A percentile compares a stretch with the other conserved stretches of the same genome.
These are phyloP conservation scores for Rousettus madagascariensis DNA, from an alignment of 2,797 vertebrate species.

Conservation along the genomic window DNA sequence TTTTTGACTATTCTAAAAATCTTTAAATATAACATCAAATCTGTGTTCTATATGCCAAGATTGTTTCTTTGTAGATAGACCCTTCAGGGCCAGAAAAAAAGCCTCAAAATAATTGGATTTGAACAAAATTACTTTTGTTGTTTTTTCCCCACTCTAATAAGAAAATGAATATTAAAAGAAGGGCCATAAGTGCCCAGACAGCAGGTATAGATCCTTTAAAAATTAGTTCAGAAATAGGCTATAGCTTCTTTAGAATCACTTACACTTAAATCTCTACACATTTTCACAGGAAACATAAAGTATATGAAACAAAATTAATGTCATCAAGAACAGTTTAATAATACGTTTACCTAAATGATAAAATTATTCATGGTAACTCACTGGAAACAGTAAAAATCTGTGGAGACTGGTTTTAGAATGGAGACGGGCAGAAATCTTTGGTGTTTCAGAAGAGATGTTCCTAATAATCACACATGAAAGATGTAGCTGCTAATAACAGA, in stretches of 20 bases:
- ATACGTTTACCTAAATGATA: neutral
- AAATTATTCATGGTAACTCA: slow-evolving; percentile 25
- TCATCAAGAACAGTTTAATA: neutral
- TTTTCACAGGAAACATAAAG: neutral
- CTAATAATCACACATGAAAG: slow-evolving; percentile 5
- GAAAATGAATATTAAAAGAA: slow-evolving; percentile 20
- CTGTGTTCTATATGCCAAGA: neutral
- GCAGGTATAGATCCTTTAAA: neutral
- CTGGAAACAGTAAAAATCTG: neutral
- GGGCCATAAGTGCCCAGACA: neutral
- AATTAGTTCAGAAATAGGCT: slow-evolving; percentile 21
- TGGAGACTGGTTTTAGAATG: neutral
- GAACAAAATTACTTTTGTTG: slow-evolving; percentile 49
- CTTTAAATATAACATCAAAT: slow-evolving; percentile 54
- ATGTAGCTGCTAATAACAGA: neutral
- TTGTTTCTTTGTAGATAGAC: neutral
- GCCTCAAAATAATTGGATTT: slow-evolving; percentile 26
- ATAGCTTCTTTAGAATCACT: neutral
- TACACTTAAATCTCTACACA: neutral
- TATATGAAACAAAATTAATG: neutral
- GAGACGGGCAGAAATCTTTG: neutral
- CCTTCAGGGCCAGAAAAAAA: slow-evolving; percentile 45
- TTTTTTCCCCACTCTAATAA: neutral
- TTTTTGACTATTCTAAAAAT: slow-evolving; percentile 57
- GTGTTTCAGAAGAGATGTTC: neutral